Base-by-base conservation (phyloP, 30 jellyfish, hydroid and myxozoan species). In the Clytia hemisphaerica region DNA sequence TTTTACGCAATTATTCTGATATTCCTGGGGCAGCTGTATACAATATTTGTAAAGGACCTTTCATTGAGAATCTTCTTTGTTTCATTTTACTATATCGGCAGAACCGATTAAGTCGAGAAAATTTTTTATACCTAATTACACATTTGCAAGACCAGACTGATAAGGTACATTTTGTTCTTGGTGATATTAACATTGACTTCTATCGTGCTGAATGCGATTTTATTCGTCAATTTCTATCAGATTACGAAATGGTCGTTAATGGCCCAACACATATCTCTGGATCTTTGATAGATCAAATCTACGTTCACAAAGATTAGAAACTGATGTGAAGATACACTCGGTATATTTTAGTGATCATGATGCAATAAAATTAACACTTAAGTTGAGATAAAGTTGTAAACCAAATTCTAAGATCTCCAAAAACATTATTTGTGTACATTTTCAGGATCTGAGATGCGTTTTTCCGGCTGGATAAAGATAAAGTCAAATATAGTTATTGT, bases 251-350 rank as follows among this genome's bases (percentile, higher is more conserved):
- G 60, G 29, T 65, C 4, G 45, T 24, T 1, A 42, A 24, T 65
- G 6, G 3, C 28, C 78, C 78, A 3, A 65, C 78, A 33, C 78
- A 65, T 65, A 65, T 65, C 12, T 65, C 78, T 2, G 72, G 78
- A 10, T 65, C 72, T 31, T 16, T 65, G 6, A 36, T 65, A 19
- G 69, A 65, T 38, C 78, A 65, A 12, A 37, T 65, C 24, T 65
- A 65, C 37, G 40, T 65, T 26, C 6, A 38, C 3, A 65, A 65
- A 37, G 49, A 4, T 3, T 19, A 19, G 15, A 24, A 4, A 15
- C 31, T 32, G 31, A 55, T 18, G 6, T 28, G 5, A 2, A 19
- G 15, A 28, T 3, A 18, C 69, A 55, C 31, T 2, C 42, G n/a
- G 6, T 55, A 19, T 55, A 55, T 42, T 55, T 55, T 55, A 19